These are phyloP conservation scores for Natrix natrix DNA, from an alignment of 2,797 vertebrate species.

Conservation along the genomic window DNA sequence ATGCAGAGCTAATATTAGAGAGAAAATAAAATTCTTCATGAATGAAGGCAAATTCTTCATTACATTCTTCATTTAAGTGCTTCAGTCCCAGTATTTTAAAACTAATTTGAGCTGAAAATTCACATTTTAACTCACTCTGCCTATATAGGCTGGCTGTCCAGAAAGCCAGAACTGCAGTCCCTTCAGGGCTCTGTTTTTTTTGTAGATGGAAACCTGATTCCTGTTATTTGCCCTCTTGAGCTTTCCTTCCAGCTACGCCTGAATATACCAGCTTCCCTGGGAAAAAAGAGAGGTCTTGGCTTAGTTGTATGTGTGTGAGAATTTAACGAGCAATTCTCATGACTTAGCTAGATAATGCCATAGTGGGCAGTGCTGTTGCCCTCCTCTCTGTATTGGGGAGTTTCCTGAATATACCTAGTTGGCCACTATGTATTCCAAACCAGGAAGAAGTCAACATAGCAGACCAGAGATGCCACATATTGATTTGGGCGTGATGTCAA, in stretches of 20 bases:
- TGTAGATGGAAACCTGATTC: not conserved
- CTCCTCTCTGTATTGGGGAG: not conserved
- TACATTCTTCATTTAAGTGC: not conserved
- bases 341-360: not conserved
- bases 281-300: not conserved
- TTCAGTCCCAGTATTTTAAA: not conserved
- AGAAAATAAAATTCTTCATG: not conserved
- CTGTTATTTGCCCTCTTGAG: not conserved
- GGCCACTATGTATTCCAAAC: not conserved
- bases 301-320: not conserved
- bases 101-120: not conserved
- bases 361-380: not conserved
- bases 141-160: not conserved
- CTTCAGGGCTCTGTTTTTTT: not conserved
- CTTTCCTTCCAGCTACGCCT: not conserved
- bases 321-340: not conserved
- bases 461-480: not conserved
- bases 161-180: not conserved
- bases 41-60: not conserved
- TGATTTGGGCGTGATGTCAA: not conserved
- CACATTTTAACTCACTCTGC: not conserved
- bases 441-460: not conserved
- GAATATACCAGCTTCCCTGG: not conserved
- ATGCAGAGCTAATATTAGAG: not conserved
- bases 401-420: not conserved